phyloP scores from a whole-genome alignment of 2,113 vertebrate species.

The Ptyas mucosa region DNA sequence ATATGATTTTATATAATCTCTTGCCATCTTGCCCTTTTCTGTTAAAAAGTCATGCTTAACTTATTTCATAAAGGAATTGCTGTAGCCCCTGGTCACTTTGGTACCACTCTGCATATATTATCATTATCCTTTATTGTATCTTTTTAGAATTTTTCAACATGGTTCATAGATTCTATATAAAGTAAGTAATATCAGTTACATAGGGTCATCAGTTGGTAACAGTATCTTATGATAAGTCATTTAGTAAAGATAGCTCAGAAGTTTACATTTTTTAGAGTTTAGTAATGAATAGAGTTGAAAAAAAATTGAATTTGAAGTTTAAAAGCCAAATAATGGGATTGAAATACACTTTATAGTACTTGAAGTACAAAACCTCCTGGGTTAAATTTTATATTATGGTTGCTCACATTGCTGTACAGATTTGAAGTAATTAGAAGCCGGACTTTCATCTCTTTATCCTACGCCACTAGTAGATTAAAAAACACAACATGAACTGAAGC shows the following conservation, averaged over 20 bases:
- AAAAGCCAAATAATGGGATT: conserved; percentile 44
- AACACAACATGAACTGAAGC: conserved; percentile 44
- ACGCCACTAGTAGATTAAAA: conserved; percentile 33
- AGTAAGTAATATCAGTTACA: not conserved
- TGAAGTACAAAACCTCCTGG: conserved; percentile 28
- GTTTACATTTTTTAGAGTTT: not conserved
- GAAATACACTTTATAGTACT: conserved; percentile 21
- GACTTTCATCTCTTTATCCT: conserved; percentile 55
- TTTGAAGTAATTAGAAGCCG: conserved; percentile 54
- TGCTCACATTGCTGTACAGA: conserved; percentile 44
- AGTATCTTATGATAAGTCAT: not conserved
- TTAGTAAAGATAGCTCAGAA: not conserved
- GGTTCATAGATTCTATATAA: conserved; percentile 4
- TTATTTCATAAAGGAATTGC: not conserved
- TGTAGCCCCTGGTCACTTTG: not conserved
- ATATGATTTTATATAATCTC: not conserved
- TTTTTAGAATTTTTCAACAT: not conserved
- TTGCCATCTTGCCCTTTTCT: not conserved
- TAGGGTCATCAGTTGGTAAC: not conserved
- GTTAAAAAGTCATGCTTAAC: not conserved
- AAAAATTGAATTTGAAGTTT: conserved; percentile 29
- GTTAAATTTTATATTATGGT: conserved; percentile 33
- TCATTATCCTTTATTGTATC: not conserved
- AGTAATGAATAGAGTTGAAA: conserved; percentile 10
- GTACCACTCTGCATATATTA: not conserved